Evolutionary conservation across 2,113 vertebrate genomes (phyloP).

Genomic region (Felis chaus): DNA sequence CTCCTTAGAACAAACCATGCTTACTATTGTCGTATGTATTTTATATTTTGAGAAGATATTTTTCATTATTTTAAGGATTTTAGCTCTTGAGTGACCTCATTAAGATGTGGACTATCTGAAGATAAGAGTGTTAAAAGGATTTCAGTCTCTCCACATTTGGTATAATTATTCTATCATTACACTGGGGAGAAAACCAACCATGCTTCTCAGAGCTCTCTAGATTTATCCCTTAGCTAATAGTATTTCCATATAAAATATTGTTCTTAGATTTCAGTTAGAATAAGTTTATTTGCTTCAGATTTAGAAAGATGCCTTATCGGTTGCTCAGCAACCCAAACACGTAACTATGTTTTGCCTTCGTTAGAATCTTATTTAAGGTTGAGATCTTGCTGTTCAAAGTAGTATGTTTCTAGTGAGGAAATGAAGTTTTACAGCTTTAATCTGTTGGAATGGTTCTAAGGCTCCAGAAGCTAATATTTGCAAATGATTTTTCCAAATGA

Average conservation of each 20-base stretch:
- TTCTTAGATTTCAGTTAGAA: conserved; percentile 39
- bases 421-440: neutral
- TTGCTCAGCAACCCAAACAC: conserved; percentile 53
- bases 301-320: conserved; percentile 16
- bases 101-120: neutral
- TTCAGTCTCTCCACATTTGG: neutral
- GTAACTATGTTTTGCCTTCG: conserved; percentile 43
- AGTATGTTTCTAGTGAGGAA: neutral
- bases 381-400: neutral
- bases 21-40: neutral
- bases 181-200: neutral
- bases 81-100: neutral
- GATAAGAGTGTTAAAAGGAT: neutral
- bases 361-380: neutral
- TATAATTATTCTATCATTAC: neutral
- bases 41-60: conserved; percentile 3
- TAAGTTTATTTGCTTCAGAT: conserved; percentile 4
- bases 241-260: conserved; percentile 28
- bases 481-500: conserved; percentile 1
- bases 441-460: neutral
- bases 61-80: conserved; percentile 30
- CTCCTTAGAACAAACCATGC: neutral
- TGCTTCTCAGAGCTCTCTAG: neutral
- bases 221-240: conserved; percentile 34
- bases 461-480: conserved; percentile 29